phyloP scores from a whole-genome alignment of 2,888 invertebrate genomes.

The Agrenia bidenticulata region DNA sequence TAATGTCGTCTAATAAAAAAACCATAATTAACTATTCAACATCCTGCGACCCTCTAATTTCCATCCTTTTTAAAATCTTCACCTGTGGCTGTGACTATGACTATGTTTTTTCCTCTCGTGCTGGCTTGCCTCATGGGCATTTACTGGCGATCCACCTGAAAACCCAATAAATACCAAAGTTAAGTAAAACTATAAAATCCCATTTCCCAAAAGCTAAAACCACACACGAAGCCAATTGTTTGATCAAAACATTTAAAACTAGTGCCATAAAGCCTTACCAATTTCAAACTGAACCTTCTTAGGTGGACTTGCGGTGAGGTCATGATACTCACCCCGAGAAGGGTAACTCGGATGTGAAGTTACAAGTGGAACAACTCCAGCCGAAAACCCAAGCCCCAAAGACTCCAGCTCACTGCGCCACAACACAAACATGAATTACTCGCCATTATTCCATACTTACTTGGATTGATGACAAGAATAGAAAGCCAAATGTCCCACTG shows the following conservation, averaged over 20 bases:
- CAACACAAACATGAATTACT: no score
- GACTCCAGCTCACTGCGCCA: constrained; percentile 2
- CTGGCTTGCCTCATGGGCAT: constrained; percentile 17
- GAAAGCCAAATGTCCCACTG: not conserved
- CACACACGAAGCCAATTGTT: no score
- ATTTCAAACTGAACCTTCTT: constrained; percentile 54
- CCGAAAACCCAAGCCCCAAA: not conserved
- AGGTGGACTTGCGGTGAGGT: constrained; percentile 34
- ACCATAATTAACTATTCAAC: no score
- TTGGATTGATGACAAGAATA: not conserved
- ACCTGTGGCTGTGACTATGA: constrained; percentile 14
- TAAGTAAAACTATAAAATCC: not conserved
- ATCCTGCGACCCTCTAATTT: constrained; percentile 6
- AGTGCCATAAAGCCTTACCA: constrained; percentile 47
- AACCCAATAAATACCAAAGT: constrained; percentile 6
- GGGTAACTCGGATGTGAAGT: constrained; percentile 20
- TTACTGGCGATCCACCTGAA: constrained; percentile 21
- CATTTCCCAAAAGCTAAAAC: no score
- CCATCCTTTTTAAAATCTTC: constrained; percentile 10
- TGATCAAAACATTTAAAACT: no score
- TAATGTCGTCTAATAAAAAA: constrained; percentile 16
- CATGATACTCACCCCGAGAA: not conserved
- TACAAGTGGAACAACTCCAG: constrained; percentile 16
- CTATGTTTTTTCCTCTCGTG: constrained; percentile 36
- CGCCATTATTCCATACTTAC: not conserved